phyloP scores from a whole-genome alignment of 2,888 invertebrate genomes.

The Tortricodes alternella region DNA sequence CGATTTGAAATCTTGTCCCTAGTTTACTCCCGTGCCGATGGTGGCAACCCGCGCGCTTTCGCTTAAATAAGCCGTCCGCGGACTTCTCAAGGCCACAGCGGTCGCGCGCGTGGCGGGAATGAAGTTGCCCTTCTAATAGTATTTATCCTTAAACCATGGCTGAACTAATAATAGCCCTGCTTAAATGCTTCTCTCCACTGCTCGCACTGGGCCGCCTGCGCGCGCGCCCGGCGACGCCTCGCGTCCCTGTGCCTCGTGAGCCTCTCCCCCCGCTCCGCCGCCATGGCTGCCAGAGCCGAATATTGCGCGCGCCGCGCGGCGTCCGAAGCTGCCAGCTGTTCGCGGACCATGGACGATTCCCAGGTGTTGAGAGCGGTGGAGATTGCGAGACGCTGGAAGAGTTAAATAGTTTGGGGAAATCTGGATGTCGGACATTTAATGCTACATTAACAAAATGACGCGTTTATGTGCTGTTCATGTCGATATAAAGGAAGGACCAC shows the following conservation, averaged over 20 bases:
- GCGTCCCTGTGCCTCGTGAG: slow-evolving; percentile 47
- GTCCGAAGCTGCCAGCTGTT: slow-evolving; percentile 55
- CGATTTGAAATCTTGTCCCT: too few relatives aligned
- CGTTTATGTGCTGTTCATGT: too few relatives aligned
- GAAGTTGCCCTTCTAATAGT: too few relatives aligned
- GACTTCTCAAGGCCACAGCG: too few relatives aligned
- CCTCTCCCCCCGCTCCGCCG: slow-evolving; percentile 46
- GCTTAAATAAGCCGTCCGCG: too few relatives aligned
- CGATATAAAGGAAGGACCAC: too few relatives aligned
- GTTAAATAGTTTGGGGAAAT: neutral
- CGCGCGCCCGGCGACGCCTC: slow-evolving; percentile 43
- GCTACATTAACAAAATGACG: too few relatives aligned
- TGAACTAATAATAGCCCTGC: slow-evolving; percentile 24
- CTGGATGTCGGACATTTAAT: neutral
- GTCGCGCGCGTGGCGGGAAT: too few relatives aligned
- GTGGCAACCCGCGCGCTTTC: too few relatives aligned
- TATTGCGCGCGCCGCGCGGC: slow-evolving; percentile 50
- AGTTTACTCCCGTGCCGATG: too few relatives aligned
- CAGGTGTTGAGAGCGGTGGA: slow-evolving; percentile 61
- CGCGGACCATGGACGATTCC: slow-evolving; percentile 55
- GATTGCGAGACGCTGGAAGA: slow-evolving; percentile 63
- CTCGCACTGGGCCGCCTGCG: slow-evolving; percentile 55
- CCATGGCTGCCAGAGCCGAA: slow-evolving; percentile 52
- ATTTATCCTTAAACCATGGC: neutral
- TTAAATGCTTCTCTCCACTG: slow-evolving; percentile 59